A percentile compares a stretch with the other conserved stretches of the same genome.
Conservation (phyloP, 2,113 vertebrate species). For the Poecilia latipinna region DNA sequence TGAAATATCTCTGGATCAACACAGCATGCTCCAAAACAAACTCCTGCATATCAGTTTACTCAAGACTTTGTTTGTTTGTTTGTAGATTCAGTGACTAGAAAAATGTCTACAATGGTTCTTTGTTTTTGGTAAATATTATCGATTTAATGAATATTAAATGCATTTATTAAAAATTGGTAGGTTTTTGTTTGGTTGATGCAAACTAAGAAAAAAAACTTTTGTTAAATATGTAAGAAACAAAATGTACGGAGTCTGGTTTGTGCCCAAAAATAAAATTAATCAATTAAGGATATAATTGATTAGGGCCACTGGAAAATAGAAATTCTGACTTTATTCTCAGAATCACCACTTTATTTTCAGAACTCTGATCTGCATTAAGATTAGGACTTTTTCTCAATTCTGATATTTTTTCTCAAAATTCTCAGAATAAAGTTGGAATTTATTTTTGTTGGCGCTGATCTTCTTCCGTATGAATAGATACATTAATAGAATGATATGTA, state of each 20-base stretch:
- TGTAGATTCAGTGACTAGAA: not conserved
- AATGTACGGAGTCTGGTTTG: not conserved
- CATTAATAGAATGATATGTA: not conserved
- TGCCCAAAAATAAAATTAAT: too few species aligned
- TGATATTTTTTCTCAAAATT: too few species aligned
- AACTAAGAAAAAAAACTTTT: not conserved
- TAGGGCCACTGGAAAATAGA: not conserved
- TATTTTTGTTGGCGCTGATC: too few species aligned
- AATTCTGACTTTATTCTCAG: too few species aligned
- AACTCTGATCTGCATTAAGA: too few species aligned
- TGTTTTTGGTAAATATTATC: not conserved
- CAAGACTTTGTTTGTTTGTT: constrained; percentile 8
- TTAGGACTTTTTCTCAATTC: too few species aligned
- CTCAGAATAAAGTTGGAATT: too few species aligned
- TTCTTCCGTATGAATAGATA: not conserved
- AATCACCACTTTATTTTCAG: too few species aligned
- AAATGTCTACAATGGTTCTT: not conserved
- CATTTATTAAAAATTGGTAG: not conserved
- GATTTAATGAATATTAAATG: not conserved
- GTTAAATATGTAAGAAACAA: not conserved
- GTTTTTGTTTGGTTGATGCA: not conserved
- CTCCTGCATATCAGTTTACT: constrained; percentile 36
- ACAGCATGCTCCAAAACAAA: constrained; percentile 49
- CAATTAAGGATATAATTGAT: not conserved
- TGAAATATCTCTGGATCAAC: constrained; percentile 57